These are phyloP conservation scores for Eulemur mongoz DNA, from an alignment of 2,797 vertebrate genomes.

Conservation along the genomic window DNA sequence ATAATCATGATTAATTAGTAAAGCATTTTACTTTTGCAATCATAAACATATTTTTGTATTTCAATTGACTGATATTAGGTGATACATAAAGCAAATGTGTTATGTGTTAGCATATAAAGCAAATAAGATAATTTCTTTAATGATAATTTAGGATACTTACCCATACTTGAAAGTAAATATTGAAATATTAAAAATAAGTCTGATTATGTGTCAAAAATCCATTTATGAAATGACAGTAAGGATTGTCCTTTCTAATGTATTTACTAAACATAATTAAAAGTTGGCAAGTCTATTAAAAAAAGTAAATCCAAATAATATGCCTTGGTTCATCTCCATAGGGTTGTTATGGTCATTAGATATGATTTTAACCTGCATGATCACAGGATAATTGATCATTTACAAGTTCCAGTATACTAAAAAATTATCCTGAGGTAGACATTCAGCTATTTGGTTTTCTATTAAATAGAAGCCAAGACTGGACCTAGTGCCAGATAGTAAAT, in stretches of 20 bases:
- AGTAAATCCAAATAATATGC: neutral
- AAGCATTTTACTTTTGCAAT: constrained; percentile 16
- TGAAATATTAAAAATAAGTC: neutral
- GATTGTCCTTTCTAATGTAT: neutral
- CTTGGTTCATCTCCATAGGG: neutral
- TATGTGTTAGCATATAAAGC: neutral
- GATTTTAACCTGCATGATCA: neutral
- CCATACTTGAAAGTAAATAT: neutral
- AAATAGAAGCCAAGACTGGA: neutral
- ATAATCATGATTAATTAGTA: neutral
- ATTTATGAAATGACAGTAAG: neutral
- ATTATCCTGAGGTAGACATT: neutral
- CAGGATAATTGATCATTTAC: neutral
- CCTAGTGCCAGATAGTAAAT: neutral
- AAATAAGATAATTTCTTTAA: neutral
- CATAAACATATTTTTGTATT: neutral
- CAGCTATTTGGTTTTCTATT: neutral
- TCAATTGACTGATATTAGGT: neutral
- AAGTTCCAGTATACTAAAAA: neutral
- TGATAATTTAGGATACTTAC: neutral
- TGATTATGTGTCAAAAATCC: neutral
- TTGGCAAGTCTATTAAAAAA: neutral
- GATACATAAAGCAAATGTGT: neutral
- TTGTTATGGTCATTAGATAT: neutral
- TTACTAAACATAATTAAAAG: constrained; percentile 18